phyloP scores from a whole-genome alignment of 2,113 vertebrate species.

The Serinus canaria region DNA sequence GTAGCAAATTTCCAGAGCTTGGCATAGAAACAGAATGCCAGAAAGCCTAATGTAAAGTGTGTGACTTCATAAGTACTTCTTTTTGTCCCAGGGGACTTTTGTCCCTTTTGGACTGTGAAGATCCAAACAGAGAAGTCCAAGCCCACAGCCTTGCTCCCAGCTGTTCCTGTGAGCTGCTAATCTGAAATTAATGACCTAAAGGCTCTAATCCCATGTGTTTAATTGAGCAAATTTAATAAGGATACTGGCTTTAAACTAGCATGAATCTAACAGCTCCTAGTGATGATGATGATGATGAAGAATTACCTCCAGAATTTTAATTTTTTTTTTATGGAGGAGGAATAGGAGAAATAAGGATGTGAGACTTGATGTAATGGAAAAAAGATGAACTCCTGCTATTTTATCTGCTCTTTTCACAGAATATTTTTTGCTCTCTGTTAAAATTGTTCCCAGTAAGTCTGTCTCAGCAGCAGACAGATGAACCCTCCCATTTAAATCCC shows the following conservation, averaged over 20 bases:
- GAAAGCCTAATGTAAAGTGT: not conserved
- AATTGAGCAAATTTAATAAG: not conserved
- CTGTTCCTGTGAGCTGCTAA: not conserved
- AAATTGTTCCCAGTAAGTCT: not conserved
- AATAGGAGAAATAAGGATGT: not conserved
- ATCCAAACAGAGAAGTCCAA: not conserved
- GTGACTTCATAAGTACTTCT: not conserved
- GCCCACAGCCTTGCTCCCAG: not conserved
- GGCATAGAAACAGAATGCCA: not conserved
- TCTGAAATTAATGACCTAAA: not conserved
- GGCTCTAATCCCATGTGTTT: not conserved
- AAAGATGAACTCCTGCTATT: not conserved
- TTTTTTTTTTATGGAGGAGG: not conserved
- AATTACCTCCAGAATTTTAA: not conserved
- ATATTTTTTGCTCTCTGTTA: not conserved
- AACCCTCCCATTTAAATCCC: slow-evolving; percentile 19
- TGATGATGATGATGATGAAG: not conserved
- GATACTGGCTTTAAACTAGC: not conserved
- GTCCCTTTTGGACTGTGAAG: not conserved
- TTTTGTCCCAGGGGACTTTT: not conserved
- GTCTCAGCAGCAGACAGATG: slow-evolving; percentile 29
- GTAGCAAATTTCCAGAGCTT: not conserved
- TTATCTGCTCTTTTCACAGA: not conserved
- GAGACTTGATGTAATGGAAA: not conserved
- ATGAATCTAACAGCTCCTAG: not conserved